These are phyloP conservation scores for Netelia melanura DNA, from an alignment of 2,888 invertebrate genomes.

Conservation along the genomic window DNA sequence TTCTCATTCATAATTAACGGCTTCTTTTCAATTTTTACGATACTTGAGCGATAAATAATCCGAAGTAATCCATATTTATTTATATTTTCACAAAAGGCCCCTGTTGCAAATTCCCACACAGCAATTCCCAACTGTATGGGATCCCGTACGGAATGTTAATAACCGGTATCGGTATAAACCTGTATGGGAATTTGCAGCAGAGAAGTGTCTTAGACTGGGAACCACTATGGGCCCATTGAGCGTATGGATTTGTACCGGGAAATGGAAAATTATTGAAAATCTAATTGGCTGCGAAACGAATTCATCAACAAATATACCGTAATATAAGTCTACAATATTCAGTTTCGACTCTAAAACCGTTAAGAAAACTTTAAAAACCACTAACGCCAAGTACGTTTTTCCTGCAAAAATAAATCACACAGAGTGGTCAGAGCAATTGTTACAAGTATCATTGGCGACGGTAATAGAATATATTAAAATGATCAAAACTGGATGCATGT, in stretches of 20 bases:
- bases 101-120: no score
- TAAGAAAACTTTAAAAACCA: conserved; percentile 16
- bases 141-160: no score
- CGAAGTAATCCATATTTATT: no score
- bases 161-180: no score
- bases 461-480: conserved; percentile 17
- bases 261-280: conserved; percentile 27
- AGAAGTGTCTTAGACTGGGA: conserved; percentile 40
- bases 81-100: no score
- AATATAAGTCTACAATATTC: conserved; percentile 22
- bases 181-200: no score
- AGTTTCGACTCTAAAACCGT: not conserved
- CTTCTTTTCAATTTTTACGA: no score
- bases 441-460: not conserved
- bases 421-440: not conserved
- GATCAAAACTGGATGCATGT: conserved; percentile 13
- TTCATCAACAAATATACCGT: conserved; percentile 29
- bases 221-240: conserved; percentile 41
- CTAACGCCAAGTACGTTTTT: conserved; percentile 19
- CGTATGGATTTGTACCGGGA: conserved; percentile 31
- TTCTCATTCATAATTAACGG: no score
- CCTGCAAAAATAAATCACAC: conserved; percentile 13
- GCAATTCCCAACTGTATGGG: no score
- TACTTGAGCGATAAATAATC: no score
- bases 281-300: conserved; percentile 28